Percentiles rank a stretch among this genome's conserved stretches.
phyloP scores from a whole-genome alignment of 2,797 vertebrate species.

The Luscinia megarhynchos region DNA sequence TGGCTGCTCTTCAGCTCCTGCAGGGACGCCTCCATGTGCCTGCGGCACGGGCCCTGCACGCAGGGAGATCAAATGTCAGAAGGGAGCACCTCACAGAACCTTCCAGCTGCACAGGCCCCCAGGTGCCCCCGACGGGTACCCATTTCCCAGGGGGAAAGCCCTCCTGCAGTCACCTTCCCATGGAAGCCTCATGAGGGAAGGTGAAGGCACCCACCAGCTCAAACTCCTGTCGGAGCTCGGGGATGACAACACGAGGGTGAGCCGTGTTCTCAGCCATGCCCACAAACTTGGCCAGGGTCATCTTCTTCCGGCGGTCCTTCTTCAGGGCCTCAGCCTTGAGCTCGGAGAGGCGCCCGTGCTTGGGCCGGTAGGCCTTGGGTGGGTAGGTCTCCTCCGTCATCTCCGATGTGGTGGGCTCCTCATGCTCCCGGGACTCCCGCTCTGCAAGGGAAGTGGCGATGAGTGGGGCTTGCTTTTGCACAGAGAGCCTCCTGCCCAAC shows the following conservation, averaged over 20 bases:
- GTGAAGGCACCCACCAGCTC: slow-evolving; percentile 86
- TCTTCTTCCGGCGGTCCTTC: slow-evolving; percentile 88
- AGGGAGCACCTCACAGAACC: neutral
- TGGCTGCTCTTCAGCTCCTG: slow-evolving; percentile 95
- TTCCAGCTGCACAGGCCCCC: neutral
- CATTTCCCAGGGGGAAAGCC: neutral
- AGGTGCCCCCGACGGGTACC: accelerated
- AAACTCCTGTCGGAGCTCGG: slow-evolving; percentile 90
- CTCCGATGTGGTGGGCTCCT: slow-evolving; percentile 87
- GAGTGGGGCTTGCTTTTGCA: neutral
- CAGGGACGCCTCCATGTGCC: slow-evolving; percentile 94
- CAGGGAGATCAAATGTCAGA: neutral
- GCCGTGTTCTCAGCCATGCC: slow-evolving; percentile 84
- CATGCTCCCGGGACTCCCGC: slow-evolving; percentile 89
- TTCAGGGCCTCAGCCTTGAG: slow-evolving; percentile 90
- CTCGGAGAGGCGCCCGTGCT: slow-evolving; percentile 87
- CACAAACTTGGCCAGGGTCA: slow-evolving; percentile 84
- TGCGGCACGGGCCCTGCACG: slow-evolving; percentile 91
- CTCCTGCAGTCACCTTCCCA: accelerated
- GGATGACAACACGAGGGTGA: slow-evolving; percentile 78
- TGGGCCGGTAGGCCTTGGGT: slow-evolving; percentile 85
- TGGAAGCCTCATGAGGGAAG: accelerated
- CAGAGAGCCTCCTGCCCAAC: neutral
- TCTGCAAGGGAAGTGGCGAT: slow-evolving; percentile 74
- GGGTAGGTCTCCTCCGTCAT: slow-evolving; percentile 87